Evolutionary conservation across 2,888 invertebrate genomes (phyloP).

Genomic region (Ashinkailepas kermadecensis): DNA sequence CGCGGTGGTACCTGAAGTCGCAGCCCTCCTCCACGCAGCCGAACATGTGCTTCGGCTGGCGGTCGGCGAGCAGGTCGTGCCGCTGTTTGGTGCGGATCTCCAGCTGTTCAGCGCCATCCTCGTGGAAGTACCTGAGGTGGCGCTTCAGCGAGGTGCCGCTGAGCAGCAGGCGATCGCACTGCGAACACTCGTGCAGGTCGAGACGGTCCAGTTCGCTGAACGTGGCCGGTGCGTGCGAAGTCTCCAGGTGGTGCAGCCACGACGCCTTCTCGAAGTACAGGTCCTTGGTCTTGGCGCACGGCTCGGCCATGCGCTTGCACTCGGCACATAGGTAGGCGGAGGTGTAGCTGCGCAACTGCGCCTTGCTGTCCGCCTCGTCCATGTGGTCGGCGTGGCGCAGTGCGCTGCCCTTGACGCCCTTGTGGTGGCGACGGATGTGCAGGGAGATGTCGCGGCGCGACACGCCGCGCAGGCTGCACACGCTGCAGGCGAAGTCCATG

Average conservation of each 20-base stretch:
- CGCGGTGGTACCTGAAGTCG: slow-evolving; percentile 1
- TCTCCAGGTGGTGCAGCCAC: background rate
- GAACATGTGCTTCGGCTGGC: background rate
- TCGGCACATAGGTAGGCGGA: background rate
- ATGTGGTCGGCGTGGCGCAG: no score
- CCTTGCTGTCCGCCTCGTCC: background rate
- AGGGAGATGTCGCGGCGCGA: background rate
- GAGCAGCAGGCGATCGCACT: background rate
- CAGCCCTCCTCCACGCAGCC: slow-evolving; percentile 7
- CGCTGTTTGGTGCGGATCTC: background rate
- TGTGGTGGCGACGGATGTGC: background rate
- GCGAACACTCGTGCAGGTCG: background rate
- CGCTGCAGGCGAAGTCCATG: slow-evolving; percentile 13
- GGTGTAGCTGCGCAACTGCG: background rate
- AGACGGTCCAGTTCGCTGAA: background rate
- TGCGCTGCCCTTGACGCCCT: background rate
- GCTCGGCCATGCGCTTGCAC: background rate
- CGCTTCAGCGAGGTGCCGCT: background rate
- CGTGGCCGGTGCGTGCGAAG: background rate
- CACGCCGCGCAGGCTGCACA: background rate
- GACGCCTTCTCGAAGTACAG: background rate
- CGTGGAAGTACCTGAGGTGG: background rate
- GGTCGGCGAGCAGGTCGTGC: background rate
- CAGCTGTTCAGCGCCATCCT: background rate
- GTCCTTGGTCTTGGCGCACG: background rate